Percentiles rank a stretch among this genome's conserved stretches.
phyloP scores from a whole-genome alignment of 2,113 vertebrate genomes.

The Paramormyrops kingsleyae region DNA sequence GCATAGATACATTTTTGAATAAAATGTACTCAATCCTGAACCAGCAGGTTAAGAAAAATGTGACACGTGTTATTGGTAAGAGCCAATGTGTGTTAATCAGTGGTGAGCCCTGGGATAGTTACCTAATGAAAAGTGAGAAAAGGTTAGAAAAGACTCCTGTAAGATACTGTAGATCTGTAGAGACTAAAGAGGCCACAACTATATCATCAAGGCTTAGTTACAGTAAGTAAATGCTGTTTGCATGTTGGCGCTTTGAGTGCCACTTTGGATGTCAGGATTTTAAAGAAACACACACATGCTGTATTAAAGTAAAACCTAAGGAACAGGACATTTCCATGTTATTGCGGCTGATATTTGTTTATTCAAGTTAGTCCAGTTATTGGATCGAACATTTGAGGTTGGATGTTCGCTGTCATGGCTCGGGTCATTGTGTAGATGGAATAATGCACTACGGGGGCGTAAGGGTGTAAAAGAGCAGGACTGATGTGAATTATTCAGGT shows the following conservation, averaged over 20 bases:
- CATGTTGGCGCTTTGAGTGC: background rate
- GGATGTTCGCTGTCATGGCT: background rate
- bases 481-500: background rate
- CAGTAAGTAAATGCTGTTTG: background rate
- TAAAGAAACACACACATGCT: background rate
- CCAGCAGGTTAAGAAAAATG: background rate
- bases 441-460: background rate
- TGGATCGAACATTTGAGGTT: background rate
- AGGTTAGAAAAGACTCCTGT: background rate
- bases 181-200: background rate
- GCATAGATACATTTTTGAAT: background rate
- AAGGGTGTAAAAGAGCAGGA: background rate
- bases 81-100: background rate
- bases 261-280: background rate
- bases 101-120: background rate
- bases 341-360: background rate
- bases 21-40: background rate
- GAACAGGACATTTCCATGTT: background rate
- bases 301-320: background rate
- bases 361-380: slow-evolving; percentile 7
- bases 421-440: background rate
- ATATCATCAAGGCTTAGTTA: background rate
- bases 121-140: background rate
- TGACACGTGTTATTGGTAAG: background rate
- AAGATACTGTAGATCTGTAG: background rate